Base-by-base conservation (phyloP, 2,888 invertebrate genomes). In the Drosophila stalkeri region DNA sequence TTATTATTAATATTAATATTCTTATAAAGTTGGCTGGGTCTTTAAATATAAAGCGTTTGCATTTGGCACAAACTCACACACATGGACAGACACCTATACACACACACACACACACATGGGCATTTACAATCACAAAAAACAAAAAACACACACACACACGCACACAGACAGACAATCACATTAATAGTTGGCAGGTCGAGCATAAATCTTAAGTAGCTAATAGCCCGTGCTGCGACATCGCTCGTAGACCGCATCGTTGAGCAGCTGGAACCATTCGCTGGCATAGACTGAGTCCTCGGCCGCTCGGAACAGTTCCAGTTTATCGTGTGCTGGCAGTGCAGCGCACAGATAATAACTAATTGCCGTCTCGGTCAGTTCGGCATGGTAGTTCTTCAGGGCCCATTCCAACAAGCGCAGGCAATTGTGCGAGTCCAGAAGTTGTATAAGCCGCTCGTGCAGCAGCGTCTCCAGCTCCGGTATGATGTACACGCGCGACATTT, bases 261-360 rank as follows among this genome's bases (percentile, higher is more conserved):
- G 91, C 86, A 93, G 90, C 82, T 93, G 91, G 74, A 92, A 91
- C 93, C 93, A 93, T 75, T 93, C 92, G 27, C 88, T 89, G 9
- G 92, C 91, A 72, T 90, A 92, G 27, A 86, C 80, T 0, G 93
- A 93, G 52, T 91, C 88, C 64, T 93, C 92, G 18, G 93, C 93
- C 14, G 87, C 83, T n/a, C 90, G 89, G 67, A 91, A 93, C 27
- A 93, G 78, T 41, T 90, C 72, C 5, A 92, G 85, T 75, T 93
- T 93, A 18, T 89, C 89, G 20, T 84, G 78, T 0, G 89, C 78
- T 9, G 87, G 72, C 44, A 93, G 80, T 27, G 86, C 52, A 27
- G 92, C 88, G 73, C 91, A 92, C 54, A 93, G 80, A 81, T 92
- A 93, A 70, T 90, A 93, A 61, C 91, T 92, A n/a, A 93, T 93